Conservation (phyloP, 2,888 invertebrate genomes). For the Galeopsomyia nigrocyanea region DNA sequence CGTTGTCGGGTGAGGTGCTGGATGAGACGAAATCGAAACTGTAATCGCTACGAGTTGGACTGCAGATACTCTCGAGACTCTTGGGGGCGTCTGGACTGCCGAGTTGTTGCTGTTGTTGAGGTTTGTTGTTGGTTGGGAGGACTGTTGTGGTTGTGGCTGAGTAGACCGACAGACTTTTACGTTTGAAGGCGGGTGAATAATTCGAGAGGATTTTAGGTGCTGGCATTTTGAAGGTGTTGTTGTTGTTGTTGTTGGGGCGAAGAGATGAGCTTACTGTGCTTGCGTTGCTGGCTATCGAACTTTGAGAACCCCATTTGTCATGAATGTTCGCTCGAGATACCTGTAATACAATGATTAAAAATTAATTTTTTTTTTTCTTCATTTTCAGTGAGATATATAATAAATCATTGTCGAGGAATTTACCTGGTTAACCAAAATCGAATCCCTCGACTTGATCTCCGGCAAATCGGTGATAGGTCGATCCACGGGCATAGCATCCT, state of each 20-base stretch:
- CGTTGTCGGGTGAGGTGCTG: slow-evolving; percentile 61
- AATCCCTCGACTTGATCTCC: slow-evolving; percentile 84
- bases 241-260: slow-evolving; percentile 48
- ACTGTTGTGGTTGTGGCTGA: slow-evolving; percentile 53
- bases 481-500: slow-evolving; percentile 70
- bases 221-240: slow-evolving; percentile 63
- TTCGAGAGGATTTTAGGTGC: slow-evolving; percentile 76
- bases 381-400: neutral
- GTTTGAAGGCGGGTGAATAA: slow-evolving; percentile 86
- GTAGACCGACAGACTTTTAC: slow-evolving; percentile 80
- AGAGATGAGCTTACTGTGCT: slow-evolving; percentile 59
- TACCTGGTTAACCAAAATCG: slow-evolving; percentile 61
- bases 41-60: slow-evolving; percentile 73
- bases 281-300: slow-evolving; percentile 61
- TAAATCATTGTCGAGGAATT: neutral
- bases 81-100: slow-evolving; percentile 69
- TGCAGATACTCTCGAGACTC: slow-evolving; percentile 73
- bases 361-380: neutral
- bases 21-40: slow-evolving; percentile 71
- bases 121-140: slow-evolving; percentile 19
- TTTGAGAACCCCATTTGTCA: slow-evolving; percentile 66
- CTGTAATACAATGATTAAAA: slow-evolving; percentile 47
- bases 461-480: slow-evolving; percentile 82
- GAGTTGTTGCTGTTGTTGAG: slow-evolving; percentile 43
- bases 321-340: slow-evolving; percentile 60